phyloP scores from a whole-genome alignment of 1,140 invertebrate species.

The Maconellicoccus hirsutus region DNA sequence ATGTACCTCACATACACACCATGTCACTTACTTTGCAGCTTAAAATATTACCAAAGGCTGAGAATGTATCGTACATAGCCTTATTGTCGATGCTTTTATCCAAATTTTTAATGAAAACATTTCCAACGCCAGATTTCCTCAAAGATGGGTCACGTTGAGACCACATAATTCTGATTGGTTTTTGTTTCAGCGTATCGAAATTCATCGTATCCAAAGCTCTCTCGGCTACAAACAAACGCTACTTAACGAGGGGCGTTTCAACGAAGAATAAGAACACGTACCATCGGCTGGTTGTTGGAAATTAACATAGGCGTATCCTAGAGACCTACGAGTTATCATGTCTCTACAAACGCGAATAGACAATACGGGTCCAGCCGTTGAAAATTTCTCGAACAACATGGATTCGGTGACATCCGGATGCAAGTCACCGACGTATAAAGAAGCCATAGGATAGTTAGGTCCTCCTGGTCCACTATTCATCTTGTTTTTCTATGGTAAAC shows the following conservation, averaged over 20 bases:
- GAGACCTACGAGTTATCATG: conserved; percentile 88
- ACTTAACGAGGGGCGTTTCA: too few relatives aligned
- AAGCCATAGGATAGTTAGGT: conserved; percentile 89
- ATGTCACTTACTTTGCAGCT: conserved; percentile 91
- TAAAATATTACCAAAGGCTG: conserved; percentile 97
- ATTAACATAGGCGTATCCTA: conserved; percentile 99
- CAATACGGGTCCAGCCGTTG: conserved; percentile 90
- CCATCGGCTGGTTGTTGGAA: conserved; percentile 98
- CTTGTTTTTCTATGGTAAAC: conserved; percentile 33
- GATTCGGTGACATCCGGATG: conserved; percentile 97
- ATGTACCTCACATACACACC: too few relatives aligned
- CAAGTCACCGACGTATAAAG: conserved; percentile 96
- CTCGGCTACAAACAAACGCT: conserved; percentile 68
- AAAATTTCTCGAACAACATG: conserved; percentile 99
- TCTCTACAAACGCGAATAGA: conserved; percentile 98
- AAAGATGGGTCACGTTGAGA: conserved; percentile 97
- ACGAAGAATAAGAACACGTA: too few relatives aligned
- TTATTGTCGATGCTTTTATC: conserved; percentile 99
- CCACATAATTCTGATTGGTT: conserved; percentile 99
- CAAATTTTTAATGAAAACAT: conserved; percentile 99
- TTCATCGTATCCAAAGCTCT: conserved; percentile 99
- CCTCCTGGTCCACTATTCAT: conserved; percentile 62
- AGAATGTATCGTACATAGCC: conserved; percentile 99
- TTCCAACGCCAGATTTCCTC: conserved; percentile 95
- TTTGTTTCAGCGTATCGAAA: conserved; percentile 94